Evolutionary conservation across 2,797 vertebrate species (phyloP).

Genomic region (Thamnophis elegans): DNA sequence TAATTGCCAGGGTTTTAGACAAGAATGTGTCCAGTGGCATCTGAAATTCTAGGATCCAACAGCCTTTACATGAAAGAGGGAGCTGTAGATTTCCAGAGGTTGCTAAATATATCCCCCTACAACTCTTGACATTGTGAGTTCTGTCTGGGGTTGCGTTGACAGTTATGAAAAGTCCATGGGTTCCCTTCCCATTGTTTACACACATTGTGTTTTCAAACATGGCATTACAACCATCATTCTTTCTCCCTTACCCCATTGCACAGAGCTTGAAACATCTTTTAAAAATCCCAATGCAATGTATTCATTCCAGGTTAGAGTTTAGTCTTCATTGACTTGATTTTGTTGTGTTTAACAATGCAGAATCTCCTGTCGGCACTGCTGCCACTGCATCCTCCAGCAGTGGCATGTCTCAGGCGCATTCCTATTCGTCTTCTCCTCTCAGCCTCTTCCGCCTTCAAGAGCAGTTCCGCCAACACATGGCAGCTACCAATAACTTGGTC

Average conservation of each 20-base stretch:
- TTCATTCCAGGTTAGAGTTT: neutral
- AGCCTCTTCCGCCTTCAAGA: conserved; percentile 99
- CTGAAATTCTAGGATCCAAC: neutral
- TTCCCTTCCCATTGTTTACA: neutral
- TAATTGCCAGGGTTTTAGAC: neutral
- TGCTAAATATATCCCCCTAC: neutral
- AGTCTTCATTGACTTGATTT: conserved; percentile 18
- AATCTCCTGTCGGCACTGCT: conserved; percentile 81
- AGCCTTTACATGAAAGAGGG: neutral
- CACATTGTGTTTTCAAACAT: neutral
- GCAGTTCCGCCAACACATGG: conserved; percentile 99
- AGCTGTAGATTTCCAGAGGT: neutral
- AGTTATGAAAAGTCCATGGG: neutral
- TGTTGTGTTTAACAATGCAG: conserved; percentile 74
- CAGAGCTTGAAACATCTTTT: neutral
- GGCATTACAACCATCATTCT: neutral
- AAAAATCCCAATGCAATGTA: neutral
- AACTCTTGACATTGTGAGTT: neutral
- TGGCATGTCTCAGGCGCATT: conserved; percentile 79
- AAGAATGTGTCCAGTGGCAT: neutral
- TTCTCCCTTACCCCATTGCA: neutral
- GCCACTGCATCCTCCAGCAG: conserved; percentile 79
- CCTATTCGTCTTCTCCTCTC: conserved; percentile 95
- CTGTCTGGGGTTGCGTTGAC: neutral
- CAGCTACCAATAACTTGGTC: conserved; percentile 95